These are phyloP conservation scores for Rambutsinella grinnellia DNA, from an alignment of 2,888 invertebrate genomes.

Conservation along the genomic window DNA sequence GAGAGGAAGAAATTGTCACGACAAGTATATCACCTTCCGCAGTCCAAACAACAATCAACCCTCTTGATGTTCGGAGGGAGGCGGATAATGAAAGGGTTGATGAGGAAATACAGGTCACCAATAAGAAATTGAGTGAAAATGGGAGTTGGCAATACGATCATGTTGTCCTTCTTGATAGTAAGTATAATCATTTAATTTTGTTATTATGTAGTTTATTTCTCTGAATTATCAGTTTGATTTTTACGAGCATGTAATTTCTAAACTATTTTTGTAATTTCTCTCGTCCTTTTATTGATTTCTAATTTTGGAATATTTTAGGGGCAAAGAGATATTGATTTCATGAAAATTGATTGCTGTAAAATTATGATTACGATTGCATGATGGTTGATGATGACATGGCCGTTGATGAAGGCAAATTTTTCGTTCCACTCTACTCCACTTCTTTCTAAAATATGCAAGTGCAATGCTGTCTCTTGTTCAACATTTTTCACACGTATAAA, in stretches of 20 bases:
- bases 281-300: no score
- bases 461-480: conserved; percentile 6
- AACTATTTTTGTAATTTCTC: no score
- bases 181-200: conserved; percentile 21
- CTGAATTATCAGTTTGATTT: no score
- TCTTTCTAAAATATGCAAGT: no score
- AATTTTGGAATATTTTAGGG: conserved; percentile 15
- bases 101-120: not conserved
- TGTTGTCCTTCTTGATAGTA: conserved; percentile 54
- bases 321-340: conserved; percentile 14
- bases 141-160: conserved; percentile 48
- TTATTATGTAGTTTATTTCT: no score
- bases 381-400: no score
- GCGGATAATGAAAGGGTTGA: conserved; percentile 1
- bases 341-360: conserved; percentile 48
- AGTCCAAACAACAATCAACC: not conserved
- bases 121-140: not conserved
- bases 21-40: conserved; percentile 13
- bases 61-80: conserved; percentile 7
- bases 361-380: no score
- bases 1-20: conserved; percentile 26
- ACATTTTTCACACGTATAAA: conserved; percentile 1
- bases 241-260: no score
- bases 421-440: conserved; percentile 47
- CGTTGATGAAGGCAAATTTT: no score